Conservation (phyloP, 1,140 invertebrate species). For the Zaprionus nigranus region DNA sequence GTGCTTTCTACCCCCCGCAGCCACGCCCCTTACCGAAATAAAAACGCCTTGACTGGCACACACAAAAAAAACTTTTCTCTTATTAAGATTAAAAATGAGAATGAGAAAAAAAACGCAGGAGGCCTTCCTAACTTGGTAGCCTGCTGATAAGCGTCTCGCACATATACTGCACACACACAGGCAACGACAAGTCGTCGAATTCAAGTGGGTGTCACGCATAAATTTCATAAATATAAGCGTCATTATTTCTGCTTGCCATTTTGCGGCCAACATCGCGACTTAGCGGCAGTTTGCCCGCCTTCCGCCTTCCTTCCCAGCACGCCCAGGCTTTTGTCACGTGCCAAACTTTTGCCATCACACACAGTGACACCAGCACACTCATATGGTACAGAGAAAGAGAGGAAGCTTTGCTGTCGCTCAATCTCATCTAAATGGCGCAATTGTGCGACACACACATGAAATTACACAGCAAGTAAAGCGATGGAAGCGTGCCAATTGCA, state of each 20-base stretch:
- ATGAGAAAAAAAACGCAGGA: conserved; percentile 48
- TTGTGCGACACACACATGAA: conserved; percentile 72
- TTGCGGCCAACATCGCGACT: conserved; percentile 66
- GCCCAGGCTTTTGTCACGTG: conserved; percentile 72
- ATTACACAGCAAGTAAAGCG: conserved; percentile 55
- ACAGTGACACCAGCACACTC: conserved; percentile 12
- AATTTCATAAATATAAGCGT: conserved; percentile 83
- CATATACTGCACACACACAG: conserved; percentile 32
- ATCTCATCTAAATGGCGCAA: conserved; percentile 79
- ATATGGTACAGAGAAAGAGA: background rate
- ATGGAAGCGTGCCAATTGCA: conserved; percentile 34
- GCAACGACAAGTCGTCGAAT: conserved; percentile 46
- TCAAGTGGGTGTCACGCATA: conserved; percentile 81
- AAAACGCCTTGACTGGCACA: conserved; percentile 60
- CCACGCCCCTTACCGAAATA: conserved; percentile 36
- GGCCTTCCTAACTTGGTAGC: conserved; percentile 47
- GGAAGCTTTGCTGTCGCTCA: conserved; percentile 17
- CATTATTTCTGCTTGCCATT: conserved; percentile 75
- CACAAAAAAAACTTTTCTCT: conserved; percentile 61
- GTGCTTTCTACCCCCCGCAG: conserved; percentile 24
- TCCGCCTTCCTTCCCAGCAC: background rate
- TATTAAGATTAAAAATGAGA: conserved; percentile 81
- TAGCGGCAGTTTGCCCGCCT: conserved; percentile 38
- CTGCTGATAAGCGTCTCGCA: conserved; percentile 71
- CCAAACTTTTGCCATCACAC: conserved; percentile 63